These are phyloP conservation scores for Trachelus stipa DNA, from an alignment of 2,888 invertebrate genomes.

Conservation along the genomic window DNA sequence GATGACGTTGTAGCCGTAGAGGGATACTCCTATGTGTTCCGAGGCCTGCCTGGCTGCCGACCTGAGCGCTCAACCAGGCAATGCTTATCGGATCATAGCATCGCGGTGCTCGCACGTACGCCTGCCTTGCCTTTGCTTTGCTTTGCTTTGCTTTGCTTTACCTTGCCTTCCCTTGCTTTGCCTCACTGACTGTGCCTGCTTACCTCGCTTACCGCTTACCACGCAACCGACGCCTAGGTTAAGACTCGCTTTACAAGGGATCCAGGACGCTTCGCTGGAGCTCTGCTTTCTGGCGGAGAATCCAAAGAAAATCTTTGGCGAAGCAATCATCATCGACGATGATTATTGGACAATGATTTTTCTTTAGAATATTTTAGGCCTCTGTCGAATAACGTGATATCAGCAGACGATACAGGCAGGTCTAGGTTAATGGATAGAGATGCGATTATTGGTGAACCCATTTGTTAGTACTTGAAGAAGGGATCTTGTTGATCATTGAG, in stretches of 20 bases:
- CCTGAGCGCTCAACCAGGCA: slow-evolving; percentile 18
- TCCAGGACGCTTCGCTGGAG: background rate
- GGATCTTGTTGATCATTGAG: background rate
- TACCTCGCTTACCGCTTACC: background rate
- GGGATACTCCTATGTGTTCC: background rate
- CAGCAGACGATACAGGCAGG: background rate
- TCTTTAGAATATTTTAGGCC: background rate
- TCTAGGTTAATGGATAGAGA: background rate
- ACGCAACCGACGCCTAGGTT: background rate
- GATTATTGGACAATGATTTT: background rate
- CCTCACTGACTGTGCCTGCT: background rate
- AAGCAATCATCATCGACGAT: background rate
- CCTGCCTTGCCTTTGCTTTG: slow-evolving; percentile 18
- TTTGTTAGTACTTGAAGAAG: background rate
- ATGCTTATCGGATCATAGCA: slow-evolving; percentile 55
- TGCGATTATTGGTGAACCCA: background rate
- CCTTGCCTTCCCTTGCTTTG: slow-evolving; percentile 1
- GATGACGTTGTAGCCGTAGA: background rate
- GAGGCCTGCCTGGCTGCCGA: background rate
- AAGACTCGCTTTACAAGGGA: background rate
- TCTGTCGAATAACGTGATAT: background rate
- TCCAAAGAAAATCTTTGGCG: background rate
- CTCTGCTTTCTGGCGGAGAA: background rate
- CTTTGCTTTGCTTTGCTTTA: background rate
- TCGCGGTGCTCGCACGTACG: slow-evolving; percentile 57